Percentiles rank a stretch among this genome's conserved stretches.
Conservation (phyloP, 2,113 vertebrate species). For the Oreochromis spilurus region DNA sequence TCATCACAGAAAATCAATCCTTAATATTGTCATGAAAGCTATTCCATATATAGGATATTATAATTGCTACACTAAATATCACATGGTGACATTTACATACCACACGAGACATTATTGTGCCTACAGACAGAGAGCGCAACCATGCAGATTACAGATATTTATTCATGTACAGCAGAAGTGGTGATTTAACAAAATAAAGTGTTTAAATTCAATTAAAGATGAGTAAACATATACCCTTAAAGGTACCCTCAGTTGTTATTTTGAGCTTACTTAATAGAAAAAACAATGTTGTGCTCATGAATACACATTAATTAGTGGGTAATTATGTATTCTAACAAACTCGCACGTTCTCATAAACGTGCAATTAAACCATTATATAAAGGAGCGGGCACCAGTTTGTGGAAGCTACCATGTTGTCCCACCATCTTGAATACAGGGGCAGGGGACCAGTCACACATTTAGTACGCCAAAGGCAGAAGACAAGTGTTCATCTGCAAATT, state of each 20-base stretch:
- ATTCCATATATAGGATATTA: not conserved
- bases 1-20: constrained; percentile 1
- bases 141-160: not conserved
- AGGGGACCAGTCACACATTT: not conserved
- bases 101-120: not conserved
- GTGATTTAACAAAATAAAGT: not conserved
- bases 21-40: not conserved
- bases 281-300: not conserved
- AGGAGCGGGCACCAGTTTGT: not conserved
- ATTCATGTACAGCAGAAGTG: not conserved
- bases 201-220: not conserved
- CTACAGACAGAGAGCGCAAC: not conserved
- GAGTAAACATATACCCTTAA: not conserved
- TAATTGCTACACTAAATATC: not conserved
- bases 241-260: not conserved
- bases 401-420: not conserved
- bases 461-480: not conserved
- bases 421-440: not conserved
- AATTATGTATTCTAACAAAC: not conserved
- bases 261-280: not conserved
- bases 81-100: constrained; percentile 18
- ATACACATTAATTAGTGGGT: not conserved
- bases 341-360: not conserved
- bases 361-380: not conserved
- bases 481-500: not conserved